These are phyloP conservation scores for Naja naja DNA, from an alignment of 2,113 vertebrate genomes.

Conservation along the genomic window DNA sequence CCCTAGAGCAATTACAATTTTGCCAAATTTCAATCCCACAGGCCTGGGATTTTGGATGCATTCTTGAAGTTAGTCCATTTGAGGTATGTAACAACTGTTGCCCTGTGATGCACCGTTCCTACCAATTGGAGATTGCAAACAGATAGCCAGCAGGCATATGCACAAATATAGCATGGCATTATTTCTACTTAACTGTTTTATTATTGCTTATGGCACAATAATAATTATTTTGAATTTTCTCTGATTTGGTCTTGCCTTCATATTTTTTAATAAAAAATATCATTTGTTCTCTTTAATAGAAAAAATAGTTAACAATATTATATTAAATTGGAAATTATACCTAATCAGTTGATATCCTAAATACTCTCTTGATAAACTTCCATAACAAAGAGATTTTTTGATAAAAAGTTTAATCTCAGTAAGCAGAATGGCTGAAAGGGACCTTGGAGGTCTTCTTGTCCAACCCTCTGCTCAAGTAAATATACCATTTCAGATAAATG, in stretches of 20 bases:
- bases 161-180: background rate
- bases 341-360: background rate
- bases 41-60: background rate
- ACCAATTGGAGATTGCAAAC: background rate
- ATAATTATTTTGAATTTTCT: background rate
- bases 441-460: too few relatives aligned
- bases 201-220: background rate
- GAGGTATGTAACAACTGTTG: background rate
- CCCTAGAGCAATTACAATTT: background rate
- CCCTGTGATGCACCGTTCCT: background rate
- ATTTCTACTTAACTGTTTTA: background rate
- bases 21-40: background rate
- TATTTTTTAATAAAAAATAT: background rate
- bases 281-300: background rate
- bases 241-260: background rate
- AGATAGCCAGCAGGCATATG: background rate
- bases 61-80: background rate
- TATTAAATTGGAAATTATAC: background rate
- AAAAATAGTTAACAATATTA: background rate
- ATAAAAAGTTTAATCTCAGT: background rate
- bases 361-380: background rate
- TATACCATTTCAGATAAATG: too few relatives aligned
- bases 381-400: background rate
- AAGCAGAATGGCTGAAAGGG: background rate
- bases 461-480: too few relatives aligned